Percentiles rank a stretch among this genome's conserved stretches.
Conservation (phyloP, 2,797 vertebrate species). For the Percopsis omiscomaycus region DNA sequence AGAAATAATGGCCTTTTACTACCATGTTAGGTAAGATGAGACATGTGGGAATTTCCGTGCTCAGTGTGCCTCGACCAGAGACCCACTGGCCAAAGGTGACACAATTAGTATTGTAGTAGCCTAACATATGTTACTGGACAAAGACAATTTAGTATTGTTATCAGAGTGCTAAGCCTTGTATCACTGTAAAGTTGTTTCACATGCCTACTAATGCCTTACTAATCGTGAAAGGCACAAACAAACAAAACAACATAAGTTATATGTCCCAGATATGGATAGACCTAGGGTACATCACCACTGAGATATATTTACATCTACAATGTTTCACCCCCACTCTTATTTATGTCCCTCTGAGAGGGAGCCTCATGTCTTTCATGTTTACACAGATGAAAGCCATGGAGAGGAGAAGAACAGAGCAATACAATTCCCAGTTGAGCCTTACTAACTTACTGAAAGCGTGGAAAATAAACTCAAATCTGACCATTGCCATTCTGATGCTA, state of each 20-base stretch:
- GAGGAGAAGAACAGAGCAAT: background rate
- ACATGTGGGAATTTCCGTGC: background rate
- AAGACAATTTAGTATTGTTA: background rate
- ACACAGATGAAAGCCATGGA: slow-evolving; percentile 8
- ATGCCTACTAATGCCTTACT: background rate
- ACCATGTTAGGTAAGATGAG: background rate
- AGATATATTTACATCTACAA: background rate
- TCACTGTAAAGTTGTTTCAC: background rate
- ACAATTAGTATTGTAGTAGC: background rate
- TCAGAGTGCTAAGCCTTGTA: background rate
- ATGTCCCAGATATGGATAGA: background rate
- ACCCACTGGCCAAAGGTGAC: background rate
- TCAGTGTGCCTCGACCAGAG: background rate
- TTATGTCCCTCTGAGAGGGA: slow-evolving; percentile 5
- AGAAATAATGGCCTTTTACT: background rate
- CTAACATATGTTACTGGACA: background rate
- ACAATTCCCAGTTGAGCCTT: slow-evolving; percentile 18
- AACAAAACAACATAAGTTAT: background rate
- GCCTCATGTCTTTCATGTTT: slow-evolving; percentile 14
- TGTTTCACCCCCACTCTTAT: background rate
- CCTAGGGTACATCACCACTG: background rate
- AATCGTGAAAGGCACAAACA: background rate
- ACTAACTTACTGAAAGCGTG: slow-evolving; percentile 37
- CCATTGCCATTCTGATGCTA: background rate
- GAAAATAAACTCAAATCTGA: slow-evolving; percentile 24